Evolutionary conservation across 1,140 invertebrate species (phyloP).

Genomic region (Calephelis nemesis): DNA sequence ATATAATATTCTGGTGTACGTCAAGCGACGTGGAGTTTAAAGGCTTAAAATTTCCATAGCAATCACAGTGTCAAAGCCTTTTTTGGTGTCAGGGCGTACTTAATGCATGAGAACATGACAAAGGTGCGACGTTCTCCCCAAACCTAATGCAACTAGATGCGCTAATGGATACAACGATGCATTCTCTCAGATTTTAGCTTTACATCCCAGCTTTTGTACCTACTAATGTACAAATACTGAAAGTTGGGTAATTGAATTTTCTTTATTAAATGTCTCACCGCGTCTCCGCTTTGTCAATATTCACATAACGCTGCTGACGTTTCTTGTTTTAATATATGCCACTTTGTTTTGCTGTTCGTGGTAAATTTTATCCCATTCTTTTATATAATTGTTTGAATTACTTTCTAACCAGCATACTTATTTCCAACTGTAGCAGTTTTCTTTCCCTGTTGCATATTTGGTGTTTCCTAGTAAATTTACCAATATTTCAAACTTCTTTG

Average conservation of each 20-base stretch:
- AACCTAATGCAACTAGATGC: constrained; percentile 25
- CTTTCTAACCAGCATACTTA: too few species aligned
- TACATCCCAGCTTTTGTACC: constrained; percentile 6
- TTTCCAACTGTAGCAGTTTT: too few species aligned
- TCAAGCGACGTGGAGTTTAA: not conserved
- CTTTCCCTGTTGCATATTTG: too few species aligned
- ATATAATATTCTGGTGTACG: too few species aligned
- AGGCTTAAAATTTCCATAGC: constrained; percentile 22
- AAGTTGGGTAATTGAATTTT: constrained; percentile 13
- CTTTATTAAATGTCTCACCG: constrained; percentile 16
- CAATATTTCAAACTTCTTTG: too few species aligned
- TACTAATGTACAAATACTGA: constrained; percentile 17
- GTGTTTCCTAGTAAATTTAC: too few species aligned
- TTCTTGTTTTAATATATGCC: not conserved
- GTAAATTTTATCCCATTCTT: too few species aligned
- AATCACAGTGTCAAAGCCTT: constrained; percentile 22
- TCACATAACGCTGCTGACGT: not conserved
- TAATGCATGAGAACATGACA: constrained; percentile 24
- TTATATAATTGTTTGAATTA: too few species aligned
- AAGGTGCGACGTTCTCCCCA: constrained; percentile 11
- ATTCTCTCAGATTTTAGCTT: constrained; percentile 17
- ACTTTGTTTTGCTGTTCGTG: not conserved
- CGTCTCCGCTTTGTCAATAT: constrained; percentile 7
- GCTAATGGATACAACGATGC: constrained; percentile 25
- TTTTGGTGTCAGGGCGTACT: constrained; percentile 17